Base-by-base conservation (phyloP, 2,797 vertebrate genomes). In the Melanotaenia trifasciata region DNA sequence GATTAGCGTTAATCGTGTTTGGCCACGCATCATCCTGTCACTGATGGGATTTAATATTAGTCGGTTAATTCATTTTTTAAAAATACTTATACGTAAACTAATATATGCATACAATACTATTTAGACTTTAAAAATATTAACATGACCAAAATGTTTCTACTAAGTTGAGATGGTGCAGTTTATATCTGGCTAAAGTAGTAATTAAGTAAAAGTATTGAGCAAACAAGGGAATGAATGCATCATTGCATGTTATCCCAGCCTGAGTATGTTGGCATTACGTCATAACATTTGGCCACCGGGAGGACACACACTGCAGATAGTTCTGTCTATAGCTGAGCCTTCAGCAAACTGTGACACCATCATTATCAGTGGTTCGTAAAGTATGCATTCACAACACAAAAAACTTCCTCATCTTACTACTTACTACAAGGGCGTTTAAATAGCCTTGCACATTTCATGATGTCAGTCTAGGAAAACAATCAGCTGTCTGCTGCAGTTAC, bases 211-310 rank as follows among this genome's bases (percentile, higher is more conserved):
- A 18, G 2, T 47, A 47, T n/a, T 47, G 45, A n/a, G 20, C 45
- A 47, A 47, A n/a, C 8, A 11, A 22, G 45, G 38, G 0, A 9
- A 13, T 24, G 45, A 53, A 75, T 24, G 20, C 1, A 32, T 26
- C 28, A n/a, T 24, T 80, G 73, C 45, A 76, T 74, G 30, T 22
- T 74, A 59, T n/a, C 20, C 18, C 60, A 68, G 67, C 74, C 72
- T 51, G 62, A 57, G 61, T 78, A 78, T 84, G 79, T 88, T 91
- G 86, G 87, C 81, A 93, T 94, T 89, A 91, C 91, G 86, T 92
- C 91, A 92, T 74, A 78, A 81, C 83, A 64, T 74, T 79, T 72
- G 58, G 45, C 32, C 38, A 58, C 38, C 12, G 33, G n/a, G 18
- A 73, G 66, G 74, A 33, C 50, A 74, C 58, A 78, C 54, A 80